Percentiles rank a stretch among this genome's conserved stretches.
These are phyloP conservation scores for Brachyalestes nurse DNA, from an alignment of 2,797 vertebrate species.

Conservation along the genomic window DNA sequence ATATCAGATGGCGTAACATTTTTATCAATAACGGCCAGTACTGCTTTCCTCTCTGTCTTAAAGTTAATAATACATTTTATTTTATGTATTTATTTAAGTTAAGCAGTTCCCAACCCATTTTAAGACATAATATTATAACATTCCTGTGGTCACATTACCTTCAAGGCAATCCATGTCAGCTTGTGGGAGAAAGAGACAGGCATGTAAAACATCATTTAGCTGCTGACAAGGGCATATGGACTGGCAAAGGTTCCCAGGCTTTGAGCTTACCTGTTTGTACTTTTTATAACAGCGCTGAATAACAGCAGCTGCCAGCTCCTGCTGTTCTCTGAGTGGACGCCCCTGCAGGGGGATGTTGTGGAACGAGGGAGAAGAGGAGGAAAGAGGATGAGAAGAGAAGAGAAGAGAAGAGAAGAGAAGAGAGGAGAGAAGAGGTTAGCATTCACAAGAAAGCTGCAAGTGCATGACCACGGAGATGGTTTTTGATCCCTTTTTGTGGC, in stretches of 20 bases:
- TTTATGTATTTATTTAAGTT: neutral
- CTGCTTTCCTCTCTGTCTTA: neutral
- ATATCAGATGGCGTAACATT: neutral
- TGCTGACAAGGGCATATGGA: conserved; percentile 18
- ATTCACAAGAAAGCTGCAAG: conserved; percentile 43
- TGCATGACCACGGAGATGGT: conserved; percentile 55
- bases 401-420: conserved; percentile 41
- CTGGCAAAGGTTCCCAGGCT: neutral
- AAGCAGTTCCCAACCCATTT: neutral
- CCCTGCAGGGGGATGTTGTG: conserved; percentile 56
- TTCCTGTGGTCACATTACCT: conserved; percentile 78
- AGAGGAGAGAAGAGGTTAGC: conserved; percentile 49
- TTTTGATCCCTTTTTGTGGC: conserved; percentile 51
- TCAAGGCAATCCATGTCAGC: conserved; percentile 96
- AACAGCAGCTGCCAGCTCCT: conserved; percentile 93
- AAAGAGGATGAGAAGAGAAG: conserved; percentile 42
- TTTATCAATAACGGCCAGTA: neutral
- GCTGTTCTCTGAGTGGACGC: conserved; percentile 92
- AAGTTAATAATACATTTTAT: neutral
- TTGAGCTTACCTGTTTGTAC: conserved; percentile 93
- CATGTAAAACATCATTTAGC: conserved; percentile 11
- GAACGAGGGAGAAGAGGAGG: conserved; percentile 46
- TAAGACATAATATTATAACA: neutral
- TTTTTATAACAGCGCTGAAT: conserved; percentile 98
- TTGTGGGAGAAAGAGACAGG: conserved; percentile 81